phyloP scores from a whole-genome alignment of 2,797 vertebrate genomes.

The Phalanger gymnotis region DNA sequence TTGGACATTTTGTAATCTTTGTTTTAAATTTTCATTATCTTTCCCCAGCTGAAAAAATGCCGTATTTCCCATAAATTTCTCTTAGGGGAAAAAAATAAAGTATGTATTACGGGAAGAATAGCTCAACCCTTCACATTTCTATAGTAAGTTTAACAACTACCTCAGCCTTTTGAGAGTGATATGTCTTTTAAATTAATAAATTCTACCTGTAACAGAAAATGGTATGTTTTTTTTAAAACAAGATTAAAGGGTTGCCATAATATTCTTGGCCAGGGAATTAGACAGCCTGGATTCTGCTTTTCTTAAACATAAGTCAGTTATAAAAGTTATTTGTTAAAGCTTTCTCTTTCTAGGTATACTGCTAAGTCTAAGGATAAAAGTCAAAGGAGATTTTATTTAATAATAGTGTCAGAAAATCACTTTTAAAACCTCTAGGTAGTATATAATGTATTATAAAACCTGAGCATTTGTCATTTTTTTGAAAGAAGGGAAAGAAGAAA shows the following conservation, averaged over 20 bases:
- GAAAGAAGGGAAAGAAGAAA: neutral
- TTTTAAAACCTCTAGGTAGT: neutral
- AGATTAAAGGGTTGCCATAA: constrained; percentile 21
- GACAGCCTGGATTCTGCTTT: constrained; percentile 16
- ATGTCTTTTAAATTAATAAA: constrained; percentile 37
- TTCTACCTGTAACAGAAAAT: neutral
- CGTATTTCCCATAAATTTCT: constrained; percentile 33
- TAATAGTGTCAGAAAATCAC: constrained; percentile 34
- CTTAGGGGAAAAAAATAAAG: neutral
- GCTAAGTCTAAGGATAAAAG: constrained; percentile 62
- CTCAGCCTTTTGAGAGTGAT: constrained; percentile 14
- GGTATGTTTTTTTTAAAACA: neutral
- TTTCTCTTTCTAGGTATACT: constrained; percentile 51
- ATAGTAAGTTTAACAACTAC: constrained; percentile 33
- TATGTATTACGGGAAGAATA: constrained; percentile 38
- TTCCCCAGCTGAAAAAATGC: constrained; percentile 43
- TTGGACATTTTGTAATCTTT: constrained; percentile 58
- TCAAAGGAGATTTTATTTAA: constrained; percentile 38
- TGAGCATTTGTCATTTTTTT: neutral
- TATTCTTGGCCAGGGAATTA: constrained; percentile 40
- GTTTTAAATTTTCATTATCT: constrained; percentile 48
- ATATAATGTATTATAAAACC: neutral
- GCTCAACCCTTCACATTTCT: constrained; percentile 28
- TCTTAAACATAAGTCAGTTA: constrained; percentile 31
- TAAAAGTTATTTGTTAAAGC: constrained; percentile 46